phyloP scores from a whole-genome alignment of 2,888 invertebrate genomes.

The Pseudococcus viburni region DNA sequence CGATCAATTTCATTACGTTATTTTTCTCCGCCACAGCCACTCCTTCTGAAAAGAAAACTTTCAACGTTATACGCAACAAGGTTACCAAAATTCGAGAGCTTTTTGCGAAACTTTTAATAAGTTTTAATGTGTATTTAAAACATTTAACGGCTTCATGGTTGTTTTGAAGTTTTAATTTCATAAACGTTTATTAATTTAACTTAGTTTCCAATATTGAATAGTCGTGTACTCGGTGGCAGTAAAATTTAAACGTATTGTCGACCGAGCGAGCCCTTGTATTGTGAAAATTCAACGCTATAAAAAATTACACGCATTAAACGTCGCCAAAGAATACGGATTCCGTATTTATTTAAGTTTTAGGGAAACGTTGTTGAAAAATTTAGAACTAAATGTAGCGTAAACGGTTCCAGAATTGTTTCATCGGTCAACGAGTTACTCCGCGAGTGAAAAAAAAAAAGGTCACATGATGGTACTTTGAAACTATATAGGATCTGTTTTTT shows the following conservation, averaged over 20 bases:
- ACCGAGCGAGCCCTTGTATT: not conserved
- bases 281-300: constrained; percentile 9
- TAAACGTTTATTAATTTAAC: constrained; percentile 42
- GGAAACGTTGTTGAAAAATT: constrained; percentile 55
- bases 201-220: constrained; percentile 33
- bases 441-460: constrained; percentile 23
- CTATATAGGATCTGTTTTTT: constrained; percentile 44
- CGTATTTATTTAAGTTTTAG: constrained; percentile 50
- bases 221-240: not conserved
- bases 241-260: constrained; percentile 19
- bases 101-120: constrained; percentile 48
- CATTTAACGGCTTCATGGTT: constrained; percentile 42
- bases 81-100: constrained; percentile 18
- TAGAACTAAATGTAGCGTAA: constrained; percentile 53
- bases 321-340: constrained; percentile 31
- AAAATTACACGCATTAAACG: constrained; percentile 51
- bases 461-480: constrained; percentile 46
- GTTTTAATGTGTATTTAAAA: constrained; percentile 46
- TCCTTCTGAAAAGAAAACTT: not conserved
- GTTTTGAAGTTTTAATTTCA: constrained; percentile 40
- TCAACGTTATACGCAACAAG: not conserved
- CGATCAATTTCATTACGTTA: constrained; percentile 47
- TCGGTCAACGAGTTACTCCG: constrained; percentile 37
- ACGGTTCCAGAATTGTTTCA: constrained; percentile 51
- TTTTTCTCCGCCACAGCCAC: constrained; percentile 36